These are phyloP conservation scores for Drosophila affinis DNA, from an alignment of 2,888 invertebrate genomes.

Conservation along the genomic window DNA sequence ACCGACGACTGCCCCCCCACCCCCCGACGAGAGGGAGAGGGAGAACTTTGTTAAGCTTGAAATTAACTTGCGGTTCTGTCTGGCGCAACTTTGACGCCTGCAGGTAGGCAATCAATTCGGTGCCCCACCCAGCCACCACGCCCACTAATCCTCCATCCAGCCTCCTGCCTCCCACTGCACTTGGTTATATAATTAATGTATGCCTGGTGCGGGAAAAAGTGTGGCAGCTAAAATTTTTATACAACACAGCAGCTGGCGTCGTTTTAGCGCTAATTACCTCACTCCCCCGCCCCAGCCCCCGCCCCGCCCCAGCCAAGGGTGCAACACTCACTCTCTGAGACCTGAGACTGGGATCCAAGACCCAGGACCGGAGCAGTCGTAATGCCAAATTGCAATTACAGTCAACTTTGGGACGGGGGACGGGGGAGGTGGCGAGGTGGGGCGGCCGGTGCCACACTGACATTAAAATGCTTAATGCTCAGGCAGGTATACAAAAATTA, in stretches of 20 bases:
- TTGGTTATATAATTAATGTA: slow-evolving; percentile 75
- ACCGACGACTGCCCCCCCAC: slow-evolving; percentile 6
- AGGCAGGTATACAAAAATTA: slow-evolving; percentile 56
- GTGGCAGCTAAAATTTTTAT: slow-evolving; percentile 73
- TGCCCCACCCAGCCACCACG: slow-evolving; percentile 15
- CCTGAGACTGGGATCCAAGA: not conserved
- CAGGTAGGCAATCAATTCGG: slow-evolving; percentile 76
- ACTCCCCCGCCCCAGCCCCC: slow-evolving; percentile 11
- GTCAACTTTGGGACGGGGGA: slow-evolving; percentile 33
- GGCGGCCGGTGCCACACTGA: slow-evolving; percentile 52
- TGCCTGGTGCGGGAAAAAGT: slow-evolving; percentile 47
- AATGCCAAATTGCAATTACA: slow-evolving; percentile 78
- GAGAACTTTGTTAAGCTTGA: slow-evolving; percentile 75
- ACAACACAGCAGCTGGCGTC: slow-evolving; percentile 71
- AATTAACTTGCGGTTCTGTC: slow-evolving; percentile 78
- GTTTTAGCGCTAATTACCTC: slow-evolving; percentile 77
- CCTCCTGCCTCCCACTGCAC: slow-evolving; percentile 50
- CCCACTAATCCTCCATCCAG: slow-evolving; percentile 4
- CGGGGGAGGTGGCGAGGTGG: slow-evolving; percentile 18
- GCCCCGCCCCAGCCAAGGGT: slow-evolving; percentile 9
- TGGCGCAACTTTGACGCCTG: slow-evolving; percentile 75
- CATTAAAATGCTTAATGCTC: slow-evolving; percentile 82
- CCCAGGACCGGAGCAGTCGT: slow-evolving; percentile 54
- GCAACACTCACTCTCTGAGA: not conserved
- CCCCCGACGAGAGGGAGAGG: not conserved